These are phyloP conservation scores for Lagothrix lagotricha DNA, from an alignment of 2,797 vertebrate species.

Conservation along the genomic window DNA sequence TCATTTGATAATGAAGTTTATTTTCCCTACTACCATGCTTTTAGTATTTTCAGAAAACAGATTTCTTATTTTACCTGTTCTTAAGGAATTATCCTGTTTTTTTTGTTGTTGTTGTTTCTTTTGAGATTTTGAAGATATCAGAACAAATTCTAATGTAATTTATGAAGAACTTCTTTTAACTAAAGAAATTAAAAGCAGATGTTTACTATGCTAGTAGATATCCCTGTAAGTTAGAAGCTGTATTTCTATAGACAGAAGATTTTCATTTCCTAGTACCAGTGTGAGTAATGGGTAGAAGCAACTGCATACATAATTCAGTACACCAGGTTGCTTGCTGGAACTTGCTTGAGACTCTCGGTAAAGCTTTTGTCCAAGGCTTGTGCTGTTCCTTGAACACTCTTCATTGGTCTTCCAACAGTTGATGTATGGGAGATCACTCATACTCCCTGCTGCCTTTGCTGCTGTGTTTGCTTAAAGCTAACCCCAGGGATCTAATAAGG, in stretches of 20 bases:
- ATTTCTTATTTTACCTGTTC: slow-evolving; percentile 5
- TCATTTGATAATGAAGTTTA: background rate
- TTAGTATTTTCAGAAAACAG: background rate
- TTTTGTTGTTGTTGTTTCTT: slow-evolving; percentile 27
- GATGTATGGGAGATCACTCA: background rate
- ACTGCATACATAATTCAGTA: no score
- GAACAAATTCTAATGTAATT: slow-evolving; percentile 2
- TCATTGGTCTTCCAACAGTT: background rate
- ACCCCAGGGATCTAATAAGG: slow-evolving; percentile 37
- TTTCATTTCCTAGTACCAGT: background rate
- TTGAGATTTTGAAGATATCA: background rate
- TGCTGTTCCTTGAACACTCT: background rate
- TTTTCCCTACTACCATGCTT: background rate
- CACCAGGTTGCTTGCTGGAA: background rate
- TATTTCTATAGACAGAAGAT: background rate
- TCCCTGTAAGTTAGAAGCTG: background rate
- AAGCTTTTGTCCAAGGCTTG: background rate
- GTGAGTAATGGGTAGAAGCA: background rate
- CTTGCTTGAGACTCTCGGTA: background rate
- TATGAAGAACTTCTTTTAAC: background rate
- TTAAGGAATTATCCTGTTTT: background rate
- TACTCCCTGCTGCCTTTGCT: background rate
- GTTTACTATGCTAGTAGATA: background rate
- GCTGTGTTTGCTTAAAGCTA: slow-evolving; percentile 30
- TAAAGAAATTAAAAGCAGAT: background rate